A percentile compares a stretch with the other conserved stretches of the same genome.
phyloP scores from a whole-genome alignment of 2,888 invertebrate species.

The Boloria euphrosyne region DNA sequence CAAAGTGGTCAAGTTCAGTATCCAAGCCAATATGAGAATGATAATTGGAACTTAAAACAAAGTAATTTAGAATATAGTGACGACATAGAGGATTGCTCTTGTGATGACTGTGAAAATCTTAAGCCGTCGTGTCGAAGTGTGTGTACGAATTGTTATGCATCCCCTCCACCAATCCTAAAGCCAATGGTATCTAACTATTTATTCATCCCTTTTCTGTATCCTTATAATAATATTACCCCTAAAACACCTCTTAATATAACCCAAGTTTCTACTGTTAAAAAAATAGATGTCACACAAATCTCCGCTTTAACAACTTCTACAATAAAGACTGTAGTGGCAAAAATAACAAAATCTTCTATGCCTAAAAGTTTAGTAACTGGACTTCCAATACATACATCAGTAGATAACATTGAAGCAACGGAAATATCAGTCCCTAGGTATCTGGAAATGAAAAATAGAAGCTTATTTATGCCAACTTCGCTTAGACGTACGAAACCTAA shows the following conservation, averaged over 20 bases:
- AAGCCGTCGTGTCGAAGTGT: conserved; percentile 38
- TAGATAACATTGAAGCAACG: conserved; percentile 26
- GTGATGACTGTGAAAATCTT: conserved; percentile 37
- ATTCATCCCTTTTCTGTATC: conserved; percentile 37
- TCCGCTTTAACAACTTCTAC: conserved; percentile 16
- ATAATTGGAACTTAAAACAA: conserved; percentile 23
- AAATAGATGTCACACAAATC: conserved; percentile 26
- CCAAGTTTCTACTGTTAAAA: conserved; percentile 23
- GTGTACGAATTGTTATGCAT: conserved; percentile 36
- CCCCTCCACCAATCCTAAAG: conserved; percentile 12
- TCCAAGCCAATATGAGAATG: conserved; percentile 23
- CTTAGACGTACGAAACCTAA: conserved; percentile 53
- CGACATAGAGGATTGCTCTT: conserved; percentile 46
- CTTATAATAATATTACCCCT: conserved; percentile 27
- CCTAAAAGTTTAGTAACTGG: conserved; percentile 21
- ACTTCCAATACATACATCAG: conserved; percentile 13
- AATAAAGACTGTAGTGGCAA: conserved; percentile 20
- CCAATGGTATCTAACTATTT: conserved; percentile 26
- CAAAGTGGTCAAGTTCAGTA: conserved; percentile 18
- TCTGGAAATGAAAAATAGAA: conserved; percentile 36
- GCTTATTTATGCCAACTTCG: conserved; percentile 51
- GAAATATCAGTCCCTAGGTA: neutral
- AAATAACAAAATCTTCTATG: conserved; percentile 6
- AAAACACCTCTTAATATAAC: conserved; percentile 7
- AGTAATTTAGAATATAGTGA: conserved; percentile 40